Evolutionary conservation across 2,888 invertebrate genomes (phyloP).

Genomic region (Margaritifera margaritifera): DNA sequence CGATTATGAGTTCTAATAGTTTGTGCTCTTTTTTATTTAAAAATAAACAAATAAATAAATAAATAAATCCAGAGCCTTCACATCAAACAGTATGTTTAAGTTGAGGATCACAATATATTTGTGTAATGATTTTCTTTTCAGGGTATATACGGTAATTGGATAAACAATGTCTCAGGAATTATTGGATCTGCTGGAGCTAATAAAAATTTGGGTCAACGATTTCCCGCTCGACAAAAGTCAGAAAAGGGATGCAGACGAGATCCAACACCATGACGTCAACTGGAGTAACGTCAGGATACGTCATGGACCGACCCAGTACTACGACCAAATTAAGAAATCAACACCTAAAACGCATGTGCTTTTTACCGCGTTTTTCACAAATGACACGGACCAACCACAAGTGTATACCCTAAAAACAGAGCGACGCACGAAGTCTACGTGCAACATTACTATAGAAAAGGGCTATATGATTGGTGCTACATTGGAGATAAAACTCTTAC

Average conservation of each 20-base stretch:
- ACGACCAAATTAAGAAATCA: slow-evolving; percentile 43
- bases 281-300: slow-evolving; percentile 69
- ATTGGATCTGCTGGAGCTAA: slow-evolving; percentile 57
- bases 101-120: too few species aligned
- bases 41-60: too few species aligned
- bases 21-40: too few species aligned
- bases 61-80: too few species aligned
- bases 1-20: too few species aligned
- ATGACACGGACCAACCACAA: slow-evolving; percentile 69
- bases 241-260: slow-evolving; percentile 56
- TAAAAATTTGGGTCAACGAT: slow-evolving; percentile 50
- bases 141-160: background rate
- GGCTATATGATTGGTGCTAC: slow-evolving; percentile 59
- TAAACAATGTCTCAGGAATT: slow-evolving; percentile 51
- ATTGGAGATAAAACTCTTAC: slow-evolving; percentile 66
- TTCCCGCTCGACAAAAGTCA: slow-evolving; percentile 54
- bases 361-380: slow-evolving; percentile 69
- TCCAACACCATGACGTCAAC: slow-evolving; percentile 67
- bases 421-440: slow-evolving; percentile 68
- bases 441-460: slow-evolving; percentile 63
- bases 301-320: slow-evolving; percentile 66
- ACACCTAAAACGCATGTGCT: slow-evolving; percentile 62
- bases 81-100: too few species aligned
- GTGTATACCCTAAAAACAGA: slow-evolving; percentile 72
- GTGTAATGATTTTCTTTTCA: too few species aligned